phyloP scores from a whole-genome alignment of 2,113 vertebrate species.

The Syngnathus floridae region DNA sequence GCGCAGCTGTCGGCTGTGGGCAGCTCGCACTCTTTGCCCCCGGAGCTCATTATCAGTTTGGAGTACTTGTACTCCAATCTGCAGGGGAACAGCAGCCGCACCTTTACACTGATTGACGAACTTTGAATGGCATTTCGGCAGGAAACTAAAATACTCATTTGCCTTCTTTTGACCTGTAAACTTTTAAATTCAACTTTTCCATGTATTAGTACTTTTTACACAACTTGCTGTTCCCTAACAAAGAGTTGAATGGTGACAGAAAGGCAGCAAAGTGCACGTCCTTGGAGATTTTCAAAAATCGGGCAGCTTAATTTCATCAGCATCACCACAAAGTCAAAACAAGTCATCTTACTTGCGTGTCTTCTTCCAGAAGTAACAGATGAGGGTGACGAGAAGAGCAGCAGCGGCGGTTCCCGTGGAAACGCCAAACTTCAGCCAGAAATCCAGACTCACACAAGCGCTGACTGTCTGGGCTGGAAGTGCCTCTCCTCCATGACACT shows the following conservation, averaged over 20 bases:
- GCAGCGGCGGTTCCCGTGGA: slow-evolving; percentile 77
- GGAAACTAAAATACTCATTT: neutral
- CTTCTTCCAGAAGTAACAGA: slow-evolving; percentile 94
- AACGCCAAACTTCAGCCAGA: slow-evolving; percentile 91
- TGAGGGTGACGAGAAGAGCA: slow-evolving; percentile 76
- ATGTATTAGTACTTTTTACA: neutral
- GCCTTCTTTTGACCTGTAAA: neutral
- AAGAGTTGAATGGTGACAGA: no score
- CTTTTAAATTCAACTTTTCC: neutral
- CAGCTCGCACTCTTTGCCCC: slow-evolving; percentile 81
- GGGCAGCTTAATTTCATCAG: neutral
- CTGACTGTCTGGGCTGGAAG: slow-evolving; percentile 75
- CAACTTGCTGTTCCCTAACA: neutral
- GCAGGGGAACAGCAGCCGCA: neutral
- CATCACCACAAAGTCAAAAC: slow-evolving; percentile 1
- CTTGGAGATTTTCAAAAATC: no score
- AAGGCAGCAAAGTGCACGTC: no score
- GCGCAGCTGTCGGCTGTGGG: slow-evolving; percentile 89
- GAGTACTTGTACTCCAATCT: slow-evolving; percentile 93
- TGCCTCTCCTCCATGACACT: slow-evolving; percentile 71
- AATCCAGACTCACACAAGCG: slow-evolving; percentile 82
- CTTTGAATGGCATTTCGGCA: neutral
- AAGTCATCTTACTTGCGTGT: slow-evolving; percentile 82
- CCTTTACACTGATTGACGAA: neutral
- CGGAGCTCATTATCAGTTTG: slow-evolving; percentile 80